Percentiles rank a stretch among this genome's conserved stretches.
These are phyloP conservation scores for Apostichopus japonicus DNA, from an alignment of 35 echinoderm and acorn worm species.

Conservation along the genomic window DNA sequence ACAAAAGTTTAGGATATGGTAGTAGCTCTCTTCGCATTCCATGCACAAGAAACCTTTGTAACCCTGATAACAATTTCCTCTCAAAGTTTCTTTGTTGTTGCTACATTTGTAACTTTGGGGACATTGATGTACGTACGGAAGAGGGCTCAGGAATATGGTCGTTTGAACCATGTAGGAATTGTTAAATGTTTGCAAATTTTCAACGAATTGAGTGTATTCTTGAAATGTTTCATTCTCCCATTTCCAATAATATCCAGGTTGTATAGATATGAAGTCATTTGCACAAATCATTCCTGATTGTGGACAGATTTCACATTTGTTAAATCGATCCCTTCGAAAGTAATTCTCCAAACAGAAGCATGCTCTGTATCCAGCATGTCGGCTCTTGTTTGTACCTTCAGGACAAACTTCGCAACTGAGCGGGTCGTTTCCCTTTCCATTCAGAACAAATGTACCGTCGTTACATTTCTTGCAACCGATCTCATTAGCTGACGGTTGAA, in stretches of 20 bases:
- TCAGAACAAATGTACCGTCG: slow-evolving; percentile 39
- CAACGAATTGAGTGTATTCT: slow-evolving; percentile 26
- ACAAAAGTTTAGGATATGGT: slow-evolving; percentile 8
- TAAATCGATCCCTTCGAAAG: slow-evolving; percentile 58
- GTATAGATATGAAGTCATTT: slow-evolving; percentile 8
- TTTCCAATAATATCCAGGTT: slow-evolving; percentile 59
- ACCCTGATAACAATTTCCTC: slow-evolving; percentile 9
- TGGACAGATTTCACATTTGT: slow-evolving; percentile 39
- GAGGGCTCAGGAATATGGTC: neutral
- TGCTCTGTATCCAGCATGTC: slow-evolving; percentile 52
- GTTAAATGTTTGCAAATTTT: slow-evolving; percentile 21
- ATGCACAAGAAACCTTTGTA: slow-evolving; percentile 62
- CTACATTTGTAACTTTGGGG: slow-evolving; percentile 6
- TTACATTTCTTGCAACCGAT: slow-evolving; percentile 57
- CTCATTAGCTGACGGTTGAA: neutral
- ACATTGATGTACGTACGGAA: slow-evolving; percentile 37
- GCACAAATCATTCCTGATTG: slow-evolving; percentile 37
- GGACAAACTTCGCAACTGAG: slow-evolving; percentile 61
- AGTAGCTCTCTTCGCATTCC: slow-evolving; percentile 21
- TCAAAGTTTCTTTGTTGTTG: neutral
- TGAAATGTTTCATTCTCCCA: neutral
- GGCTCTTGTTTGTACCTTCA: slow-evolving; percentile 42
- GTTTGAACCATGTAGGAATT: slow-evolving; percentile 2
- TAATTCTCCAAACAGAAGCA: slow-evolving; percentile 56
- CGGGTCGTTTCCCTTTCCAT: neutral